phyloP scores from a whole-genome alignment of 2,888 invertebrate species.

The Drosophila kokeensis region DNA sequence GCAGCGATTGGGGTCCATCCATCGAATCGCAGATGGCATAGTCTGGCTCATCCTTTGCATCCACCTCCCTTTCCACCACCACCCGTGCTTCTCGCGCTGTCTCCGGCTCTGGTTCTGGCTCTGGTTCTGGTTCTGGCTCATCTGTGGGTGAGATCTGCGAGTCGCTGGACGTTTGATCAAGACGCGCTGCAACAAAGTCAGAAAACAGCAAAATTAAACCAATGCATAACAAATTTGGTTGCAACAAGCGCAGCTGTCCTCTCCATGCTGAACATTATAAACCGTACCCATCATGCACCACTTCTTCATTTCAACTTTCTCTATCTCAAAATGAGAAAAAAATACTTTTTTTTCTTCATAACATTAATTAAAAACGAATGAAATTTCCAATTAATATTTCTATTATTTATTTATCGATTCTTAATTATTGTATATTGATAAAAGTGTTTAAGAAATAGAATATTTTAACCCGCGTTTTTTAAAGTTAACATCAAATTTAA shows the following conservation, averaged over 20 bases:
- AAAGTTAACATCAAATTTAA: too few relatives aligned
- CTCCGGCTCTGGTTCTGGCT: constrained; percentile 66
- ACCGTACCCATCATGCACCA: too few relatives aligned
- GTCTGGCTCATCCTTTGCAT: constrained; percentile 19
- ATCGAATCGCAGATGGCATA: constrained; percentile 51
- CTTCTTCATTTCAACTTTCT: too few relatives aligned
- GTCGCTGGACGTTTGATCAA: constrained; percentile 86
- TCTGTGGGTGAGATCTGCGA: constrained; percentile 85
- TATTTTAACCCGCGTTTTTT: too few relatives aligned
- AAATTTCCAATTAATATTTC: background rate
- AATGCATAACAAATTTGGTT: background rate
- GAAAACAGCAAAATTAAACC: background rate
- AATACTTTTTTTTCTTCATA: too few relatives aligned
- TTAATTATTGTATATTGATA: background rate
- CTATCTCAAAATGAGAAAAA: too few relatives aligned
- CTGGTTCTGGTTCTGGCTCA: constrained; percentile 69
- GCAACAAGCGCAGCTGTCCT: background rate
- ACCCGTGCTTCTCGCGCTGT: background rate
- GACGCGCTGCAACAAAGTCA: constrained; percentile 87
- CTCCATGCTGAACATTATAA: too few relatives aligned
- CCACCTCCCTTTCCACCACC: background rate
- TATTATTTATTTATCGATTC: background rate
- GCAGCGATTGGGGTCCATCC: constrained; percentile 80
- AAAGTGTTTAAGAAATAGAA: background rate
- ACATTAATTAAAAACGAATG: too few relatives aligned